These are phyloP conservation scores for Diplazon laetatorius DNA, from an alignment of 2,888 invertebrate species.

Conservation along the genomic window DNA sequence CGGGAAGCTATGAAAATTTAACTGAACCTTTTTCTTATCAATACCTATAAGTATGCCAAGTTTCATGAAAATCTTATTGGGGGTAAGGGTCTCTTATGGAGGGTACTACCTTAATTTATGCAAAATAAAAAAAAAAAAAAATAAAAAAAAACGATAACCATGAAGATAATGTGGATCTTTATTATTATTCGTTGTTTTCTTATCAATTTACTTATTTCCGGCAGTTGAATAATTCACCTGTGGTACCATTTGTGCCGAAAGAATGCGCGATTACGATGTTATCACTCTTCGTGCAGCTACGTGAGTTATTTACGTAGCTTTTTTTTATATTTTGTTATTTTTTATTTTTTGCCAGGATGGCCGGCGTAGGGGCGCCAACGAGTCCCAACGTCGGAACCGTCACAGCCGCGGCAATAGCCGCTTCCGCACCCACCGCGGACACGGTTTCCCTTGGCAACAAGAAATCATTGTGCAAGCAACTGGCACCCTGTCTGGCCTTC, in stretches of 20 bases:
- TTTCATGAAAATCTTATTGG: too few species aligned
- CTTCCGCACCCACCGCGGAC: conserved; percentile 50
- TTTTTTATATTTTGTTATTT: too few species aligned
- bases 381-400: conserved; percentile 65
- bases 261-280: conserved; percentile 42
- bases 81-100: too few species aligned
- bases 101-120: too few species aligned
- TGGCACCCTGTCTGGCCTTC: conserved; percentile 89
- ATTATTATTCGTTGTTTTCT: too few species aligned
- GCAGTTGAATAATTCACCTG: conserved; percentile 29
- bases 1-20: too few species aligned
- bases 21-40: too few species aligned
- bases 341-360: conserved; percentile 71
- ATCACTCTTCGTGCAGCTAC: background rate
- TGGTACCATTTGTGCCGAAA: conserved; percentile 34
- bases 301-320: conserved; percentile 15
- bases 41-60: too few species aligned
- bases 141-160: too few species aligned
- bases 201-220: too few species aligned
- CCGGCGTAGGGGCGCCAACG: conserved; percentile 68
- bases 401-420: conserved; percentile 47
- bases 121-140: too few species aligned
- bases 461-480: conserved; percentile 80
- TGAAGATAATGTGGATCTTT: too few species aligned
- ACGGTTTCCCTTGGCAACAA: conserved; percentile 69